Evolutionary conservation across 35 echinoderm and acorn worm species (phyloP).

Genomic region (Ophiothrix spiculata): DNA sequence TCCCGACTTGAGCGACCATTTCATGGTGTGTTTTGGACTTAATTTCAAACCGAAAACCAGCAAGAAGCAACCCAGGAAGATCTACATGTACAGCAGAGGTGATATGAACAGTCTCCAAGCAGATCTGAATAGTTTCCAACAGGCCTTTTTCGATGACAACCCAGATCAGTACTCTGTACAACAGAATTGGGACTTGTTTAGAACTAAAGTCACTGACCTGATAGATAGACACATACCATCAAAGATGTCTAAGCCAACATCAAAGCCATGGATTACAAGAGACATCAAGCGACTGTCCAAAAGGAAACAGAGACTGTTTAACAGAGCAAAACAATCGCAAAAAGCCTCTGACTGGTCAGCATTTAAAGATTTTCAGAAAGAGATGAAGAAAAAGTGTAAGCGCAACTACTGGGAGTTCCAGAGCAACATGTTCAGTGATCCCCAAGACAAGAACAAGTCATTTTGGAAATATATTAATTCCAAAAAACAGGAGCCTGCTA

Average conservation of each 20-base stretch:
- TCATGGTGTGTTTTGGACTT: background rate
- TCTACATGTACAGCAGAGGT: slow-evolving; percentile 25
- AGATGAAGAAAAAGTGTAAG: background rate
- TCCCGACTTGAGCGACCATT: slow-evolving; percentile 37
- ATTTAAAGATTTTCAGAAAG: slow-evolving; percentile 23
- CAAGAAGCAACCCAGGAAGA: slow-evolving; percentile 18
- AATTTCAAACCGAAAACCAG: slow-evolving; percentile 26
- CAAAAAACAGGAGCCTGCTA: slow-evolving; percentile 26
- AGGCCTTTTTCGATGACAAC: slow-evolving; percentile 19
- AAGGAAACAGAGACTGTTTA: slow-evolving; percentile 14
- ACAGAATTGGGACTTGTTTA: background rate
- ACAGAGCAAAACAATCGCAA: background rate
- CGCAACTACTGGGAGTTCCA: slow-evolving; percentile 39
- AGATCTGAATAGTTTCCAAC: slow-evolving; percentile 12
- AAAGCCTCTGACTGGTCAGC: background rate
- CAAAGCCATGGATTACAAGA: slow-evolving; percentile 30
- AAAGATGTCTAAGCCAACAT: background rate
- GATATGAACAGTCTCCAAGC: background rate
- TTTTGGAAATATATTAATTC: slow-evolving; percentile 54
- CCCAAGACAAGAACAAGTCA: background rate
- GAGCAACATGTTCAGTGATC: slow-evolving; percentile 20
- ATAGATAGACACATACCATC: too few species aligned
- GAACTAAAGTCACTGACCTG: background rate
- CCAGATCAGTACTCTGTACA: slow-evolving; percentile 8
- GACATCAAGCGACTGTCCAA: background rate